Percentiles rank a stretch among this genome's conserved stretches.
phyloP scores from a whole-genome alignment of 92 coral and sea anemone species.

The Bergia sp. region DNA sequence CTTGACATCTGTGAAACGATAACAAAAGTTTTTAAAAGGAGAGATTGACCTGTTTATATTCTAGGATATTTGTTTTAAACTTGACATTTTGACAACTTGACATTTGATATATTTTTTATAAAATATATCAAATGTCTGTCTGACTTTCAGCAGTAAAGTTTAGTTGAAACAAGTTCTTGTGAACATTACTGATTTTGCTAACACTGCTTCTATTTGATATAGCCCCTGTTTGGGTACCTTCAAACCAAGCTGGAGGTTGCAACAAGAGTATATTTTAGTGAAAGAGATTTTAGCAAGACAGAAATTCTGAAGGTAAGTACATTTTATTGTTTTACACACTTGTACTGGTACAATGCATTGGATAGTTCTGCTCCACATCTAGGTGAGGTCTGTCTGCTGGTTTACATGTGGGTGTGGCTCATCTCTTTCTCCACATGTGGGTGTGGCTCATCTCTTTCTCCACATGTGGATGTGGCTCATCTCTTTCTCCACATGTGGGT shows the following conservation, averaged over 20 bases:
- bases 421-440: not conserved
- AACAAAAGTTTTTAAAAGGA: too few species aligned
- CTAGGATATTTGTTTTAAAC: too few species aligned
- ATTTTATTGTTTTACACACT: not conserved
- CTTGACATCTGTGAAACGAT: too few species aligned
- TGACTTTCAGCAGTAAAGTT: too few species aligned
- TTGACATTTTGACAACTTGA: too few species aligned
- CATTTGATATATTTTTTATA: too few species aligned
- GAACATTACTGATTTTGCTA: not conserved
- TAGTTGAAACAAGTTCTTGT: too few species aligned
- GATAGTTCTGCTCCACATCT: not conserved
- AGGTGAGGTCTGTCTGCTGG: not conserved
- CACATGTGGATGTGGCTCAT: not conserved
- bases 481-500: not conserved
- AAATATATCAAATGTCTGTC: too few species aligned
- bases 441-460: not conserved
- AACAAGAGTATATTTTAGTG: constrained; percentile 86
- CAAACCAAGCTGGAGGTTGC: constrained; percentile 84
- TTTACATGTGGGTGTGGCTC: not conserved
- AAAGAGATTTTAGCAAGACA: constrained; percentile 80
- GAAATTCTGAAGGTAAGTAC: constrained; percentile 67
- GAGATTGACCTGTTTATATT: too few species aligned
- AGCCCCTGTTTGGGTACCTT: constrained; percentile 88
- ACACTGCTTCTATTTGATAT: not conserved
- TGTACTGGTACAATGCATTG: too few species aligned